A percentile compares a stretch with the other conserved stretches of the same genome.
Conservation (phyloP, 2,888 invertebrate genomes). For the Callosobruchus maculatus region DNA sequence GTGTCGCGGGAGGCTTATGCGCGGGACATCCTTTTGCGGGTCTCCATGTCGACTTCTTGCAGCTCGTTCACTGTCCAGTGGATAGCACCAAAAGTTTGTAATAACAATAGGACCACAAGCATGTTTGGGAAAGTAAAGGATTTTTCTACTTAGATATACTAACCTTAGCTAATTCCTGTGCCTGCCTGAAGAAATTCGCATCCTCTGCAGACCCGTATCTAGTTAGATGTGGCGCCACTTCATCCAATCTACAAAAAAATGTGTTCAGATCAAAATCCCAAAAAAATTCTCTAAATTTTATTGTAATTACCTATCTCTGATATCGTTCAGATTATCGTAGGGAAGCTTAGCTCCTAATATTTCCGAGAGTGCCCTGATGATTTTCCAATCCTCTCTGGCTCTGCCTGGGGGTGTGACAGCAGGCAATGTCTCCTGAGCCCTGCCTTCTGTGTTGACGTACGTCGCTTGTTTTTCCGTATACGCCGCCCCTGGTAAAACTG, state of each 20-base stretch:
- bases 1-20: too few relatives aligned
- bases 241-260: slow-evolving; percentile 52
- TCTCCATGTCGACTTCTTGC: too few relatives aligned
- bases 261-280: too few relatives aligned
- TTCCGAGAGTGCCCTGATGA: slow-evolving; percentile 93
- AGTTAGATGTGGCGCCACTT: slow-evolving; percentile 86
- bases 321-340: slow-evolving; percentile 82
- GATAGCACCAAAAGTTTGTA: too few relatives aligned
- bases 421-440: slow-evolving; percentile 84
- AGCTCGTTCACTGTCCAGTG: too few relatives aligned
- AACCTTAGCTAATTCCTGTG: slow-evolving; percentile 68
- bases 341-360: slow-evolving; percentile 64
- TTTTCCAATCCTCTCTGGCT: slow-evolving; percentile 98
- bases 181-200: slow-evolving; percentile 80
- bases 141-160: background rate
- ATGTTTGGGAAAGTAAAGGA: too few relatives aligned
- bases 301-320: slow-evolving; percentile 56
- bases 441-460: slow-evolving; percentile 96
- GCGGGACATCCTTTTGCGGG: too few relatives aligned
- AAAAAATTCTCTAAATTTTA: background rate
- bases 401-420: slow-evolving; percentile 90
- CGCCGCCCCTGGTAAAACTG: slow-evolving; percentile 91
- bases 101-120: too few relatives aligned
- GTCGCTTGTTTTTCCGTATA: slow-evolving; percentile 99
- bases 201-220: slow-evolving; percentile 80